Conservation (phyloP, 2,113 vertebrate species). For the Aleadryas rufinucha region DNA sequence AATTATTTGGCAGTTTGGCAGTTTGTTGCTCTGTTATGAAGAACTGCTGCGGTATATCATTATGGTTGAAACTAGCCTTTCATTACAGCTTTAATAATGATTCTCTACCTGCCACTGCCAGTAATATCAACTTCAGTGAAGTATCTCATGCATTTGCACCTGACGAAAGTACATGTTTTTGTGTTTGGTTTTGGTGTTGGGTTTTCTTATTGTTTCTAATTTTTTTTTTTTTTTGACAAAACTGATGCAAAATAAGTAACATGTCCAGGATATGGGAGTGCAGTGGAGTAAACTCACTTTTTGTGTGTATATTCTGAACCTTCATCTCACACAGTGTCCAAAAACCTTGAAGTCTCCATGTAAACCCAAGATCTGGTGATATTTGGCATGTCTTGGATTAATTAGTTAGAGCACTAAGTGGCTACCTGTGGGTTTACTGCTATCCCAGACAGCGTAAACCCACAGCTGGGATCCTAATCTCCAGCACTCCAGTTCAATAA, state of each 20-base stretch:
- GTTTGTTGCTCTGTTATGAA: neutral
- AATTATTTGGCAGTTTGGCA: neutral
- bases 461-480: neutral
- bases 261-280: neutral
- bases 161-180: neutral
- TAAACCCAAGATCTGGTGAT: neutral
- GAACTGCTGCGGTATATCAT: neutral
- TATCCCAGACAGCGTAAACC: fast-evolving
- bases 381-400: neutral
- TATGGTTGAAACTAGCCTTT: neutral
- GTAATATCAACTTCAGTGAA: neutral
- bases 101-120: neutral
- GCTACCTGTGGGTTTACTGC: neutral
- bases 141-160: neutral
- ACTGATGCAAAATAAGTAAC: neutral
- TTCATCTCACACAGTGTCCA: neutral
- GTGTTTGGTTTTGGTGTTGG: neutral
- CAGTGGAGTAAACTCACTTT: fast-evolving
- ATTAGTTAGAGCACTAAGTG: neutral
- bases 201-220: neutral
- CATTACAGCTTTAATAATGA: neutral
- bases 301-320: fast-evolving
- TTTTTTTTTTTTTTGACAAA: neutral
- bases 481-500: fast-evolving
- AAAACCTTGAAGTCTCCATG: neutral